These are phyloP conservation scores for Ormyrus rosae DNA, from an alignment of 2,888 invertebrate genomes.

Conservation along the genomic window DNA sequence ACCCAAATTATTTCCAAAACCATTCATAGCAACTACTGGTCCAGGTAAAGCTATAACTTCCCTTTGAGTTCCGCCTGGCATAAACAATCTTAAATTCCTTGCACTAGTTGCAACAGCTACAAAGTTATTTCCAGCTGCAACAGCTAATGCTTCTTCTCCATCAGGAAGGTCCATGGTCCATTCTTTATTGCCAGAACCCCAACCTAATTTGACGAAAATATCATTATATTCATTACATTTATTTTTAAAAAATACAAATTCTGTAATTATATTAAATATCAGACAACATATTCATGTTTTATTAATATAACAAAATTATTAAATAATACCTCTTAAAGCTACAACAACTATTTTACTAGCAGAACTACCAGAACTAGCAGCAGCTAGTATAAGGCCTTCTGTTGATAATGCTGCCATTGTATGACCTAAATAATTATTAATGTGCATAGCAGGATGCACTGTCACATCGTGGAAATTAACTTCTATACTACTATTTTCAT, in stretches of 20 bases:
- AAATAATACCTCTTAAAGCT: slow-evolving; percentile 21
- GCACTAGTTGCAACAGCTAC: slow-evolving; percentile 88
- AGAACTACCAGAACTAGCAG: slow-evolving; percentile 78
- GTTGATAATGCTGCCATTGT: slow-evolving; percentile 91
- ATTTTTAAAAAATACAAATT: background rate
- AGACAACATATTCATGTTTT: background rate
- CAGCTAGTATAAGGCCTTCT: slow-evolving; percentile 87
- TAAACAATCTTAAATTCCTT: slow-evolving; percentile 88
- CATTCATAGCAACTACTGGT: slow-evolving; percentile 83
- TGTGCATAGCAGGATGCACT: slow-evolving; percentile 91
- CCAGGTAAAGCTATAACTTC: slow-evolving; percentile 86
- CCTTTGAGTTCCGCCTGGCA: slow-evolving; percentile 91
- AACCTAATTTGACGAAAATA: slow-evolving; percentile 61
- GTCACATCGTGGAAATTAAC: slow-evolving; percentile 96
- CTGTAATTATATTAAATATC: slow-evolving; percentile 1
- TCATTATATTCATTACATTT: background rate
- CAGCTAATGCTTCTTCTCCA: slow-evolving; percentile 85
- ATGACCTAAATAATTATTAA: slow-evolving; percentile 91
- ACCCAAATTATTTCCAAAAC: slow-evolving; percentile 80
- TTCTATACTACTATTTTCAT: slow-evolving; percentile 83
- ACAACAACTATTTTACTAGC: slow-evolving; percentile 78
- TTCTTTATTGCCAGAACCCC: slow-evolving; percentile 86
- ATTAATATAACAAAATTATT: background rate
- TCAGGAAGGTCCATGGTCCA: slow-evolving; percentile 89
- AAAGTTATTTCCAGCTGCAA: slow-evolving; percentile 82